Conservation (phyloP, 2,888 invertebrate genomes). For the Cantharis rufa region DNA sequence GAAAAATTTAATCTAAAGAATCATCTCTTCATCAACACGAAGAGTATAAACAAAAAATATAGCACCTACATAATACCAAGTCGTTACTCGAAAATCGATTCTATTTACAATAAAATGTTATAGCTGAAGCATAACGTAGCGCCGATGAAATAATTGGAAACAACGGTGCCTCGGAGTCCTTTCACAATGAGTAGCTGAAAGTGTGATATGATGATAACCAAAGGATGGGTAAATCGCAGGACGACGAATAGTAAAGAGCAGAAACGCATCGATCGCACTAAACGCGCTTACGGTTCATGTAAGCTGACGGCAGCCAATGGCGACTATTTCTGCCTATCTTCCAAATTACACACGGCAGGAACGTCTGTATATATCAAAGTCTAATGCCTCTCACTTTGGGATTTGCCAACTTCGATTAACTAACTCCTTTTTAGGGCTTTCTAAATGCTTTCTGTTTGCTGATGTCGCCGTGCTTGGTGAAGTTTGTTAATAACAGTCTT, state of each 20-base stretch:
- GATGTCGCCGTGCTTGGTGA: neutral
- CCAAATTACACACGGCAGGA: constrained; percentile 31
- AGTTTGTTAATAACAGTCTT: constrained; percentile 10
- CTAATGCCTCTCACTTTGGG: constrained; percentile 23
- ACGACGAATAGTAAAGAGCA: constrained; percentile 27
- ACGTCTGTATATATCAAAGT: constrained; percentile 23
- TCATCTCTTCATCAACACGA: neutral
- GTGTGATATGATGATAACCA: constrained; percentile 24
- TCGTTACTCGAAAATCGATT: neutral
- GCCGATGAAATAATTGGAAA: constrained; percentile 8
- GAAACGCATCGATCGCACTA: constrained; percentile 30
- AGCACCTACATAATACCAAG: neutral
- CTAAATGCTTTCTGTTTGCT: constrained; percentile 15
- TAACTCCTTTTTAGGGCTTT: constrained; percentile 12
- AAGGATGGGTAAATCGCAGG: constrained; percentile 22
- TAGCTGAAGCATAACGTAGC: neutral
- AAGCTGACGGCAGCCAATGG: constrained; percentile 32
- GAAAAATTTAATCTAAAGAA: neutral
- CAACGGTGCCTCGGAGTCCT: neutral
- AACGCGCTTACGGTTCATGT: constrained; percentile 28
- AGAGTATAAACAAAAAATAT: neutral
- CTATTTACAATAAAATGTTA: neutral
- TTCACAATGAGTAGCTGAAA: constrained; percentile 5
- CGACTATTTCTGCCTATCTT: constrained; percentile 28
- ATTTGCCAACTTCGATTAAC: constrained; percentile 27